Percentiles rank a stretch among this genome's conserved stretches.
These are phyloP conservation scores for Psettodes erumei DNA, from an alignment of 2,113 vertebrate genomes.

Conservation along the genomic window DNA sequence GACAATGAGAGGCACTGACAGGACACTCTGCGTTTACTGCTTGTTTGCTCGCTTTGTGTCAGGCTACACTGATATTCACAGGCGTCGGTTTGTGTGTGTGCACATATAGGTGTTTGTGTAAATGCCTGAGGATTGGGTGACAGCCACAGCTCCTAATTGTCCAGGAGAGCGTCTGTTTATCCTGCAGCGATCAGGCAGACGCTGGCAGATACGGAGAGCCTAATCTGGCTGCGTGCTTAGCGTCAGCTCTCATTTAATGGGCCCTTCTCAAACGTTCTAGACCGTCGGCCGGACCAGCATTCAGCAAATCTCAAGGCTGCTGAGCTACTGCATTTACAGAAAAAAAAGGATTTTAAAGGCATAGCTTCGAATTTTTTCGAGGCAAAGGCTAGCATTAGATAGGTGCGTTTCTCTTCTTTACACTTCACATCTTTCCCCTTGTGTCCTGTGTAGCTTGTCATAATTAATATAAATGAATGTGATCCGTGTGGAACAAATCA, in stretches of 20 bases:
- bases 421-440: background rate
- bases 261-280: conserved; percentile 48
- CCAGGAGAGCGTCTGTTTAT: conserved; percentile 74
- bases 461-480: background rate
- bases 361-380: conserved; percentile 11
- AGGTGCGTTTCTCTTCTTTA: background rate
- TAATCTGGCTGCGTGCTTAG: conserved; percentile 75
- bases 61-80: conserved; percentile 69
- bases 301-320: conserved; percentile 20
- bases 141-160: conserved; percentile 72
- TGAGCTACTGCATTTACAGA: background rate
- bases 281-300: conserved; percentile 36
- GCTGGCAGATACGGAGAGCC: conserved; percentile 70
- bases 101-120: conserved; percentile 20
- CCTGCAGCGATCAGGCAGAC: conserved; percentile 67
- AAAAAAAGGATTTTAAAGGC: conserved; percentile 25
- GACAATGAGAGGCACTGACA: conserved; percentile 76
- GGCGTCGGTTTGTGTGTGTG: conserved; percentile 37
- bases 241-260: conserved; percentile 78
- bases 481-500: background rate
- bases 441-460: background rate
- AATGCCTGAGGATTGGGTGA: conserved; percentile 53
- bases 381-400: conserved; percentile 4
- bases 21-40: conserved; percentile 72
- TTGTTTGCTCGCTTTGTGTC: conserved; percentile 70